Conservation (phyloP, 2,888 invertebrate species). For the Nebria brevicollis region DNA sequence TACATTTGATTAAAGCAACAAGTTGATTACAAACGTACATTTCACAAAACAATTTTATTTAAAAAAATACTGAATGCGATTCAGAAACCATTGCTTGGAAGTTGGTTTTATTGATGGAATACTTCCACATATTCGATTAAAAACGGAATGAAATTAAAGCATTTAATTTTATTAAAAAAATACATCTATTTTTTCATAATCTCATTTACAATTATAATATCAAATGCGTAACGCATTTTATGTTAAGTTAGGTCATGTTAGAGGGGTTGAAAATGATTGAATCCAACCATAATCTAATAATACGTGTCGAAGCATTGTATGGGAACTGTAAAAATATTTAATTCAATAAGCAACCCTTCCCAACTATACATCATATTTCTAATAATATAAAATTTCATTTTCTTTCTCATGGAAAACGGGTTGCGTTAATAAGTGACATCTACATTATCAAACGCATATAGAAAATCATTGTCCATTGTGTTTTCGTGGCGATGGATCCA, state of each 20-base stretch:
- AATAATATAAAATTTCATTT: slow-evolving; percentile 6
- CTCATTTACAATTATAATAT: too few relatives aligned
- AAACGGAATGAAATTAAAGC: too few relatives aligned
- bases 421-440: slow-evolving; percentile 6
- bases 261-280: not conserved
- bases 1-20: not conserved
- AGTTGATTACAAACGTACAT: not conserved
- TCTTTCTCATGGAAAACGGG: slow-evolving; percentile 24
- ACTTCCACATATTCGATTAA: too few relatives aligned
- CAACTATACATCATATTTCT: not conserved
- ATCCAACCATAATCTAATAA: slow-evolving; percentile 12
- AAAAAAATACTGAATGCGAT: too few relatives aligned
- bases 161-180: too few relatives aligned
- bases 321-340: slow-evolving; percentile 3
- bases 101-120: too few relatives aligned
- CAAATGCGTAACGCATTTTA: not conserved
- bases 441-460: slow-evolving; percentile 13
- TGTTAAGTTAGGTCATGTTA: slow-evolving; percentile 7
- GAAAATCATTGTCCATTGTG: slow-evolving; percentile 10
- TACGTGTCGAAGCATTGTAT: not conserved
- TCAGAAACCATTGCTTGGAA: too few relatives aligned
- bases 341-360: not conserved
- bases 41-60: too few relatives aligned
- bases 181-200: too few relatives aligned
- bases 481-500: not conserved